These are phyloP conservation scores for Penaeus indicus DNA, from an alignment of 1,140 invertebrate species.

Conservation along the genomic window DNA sequence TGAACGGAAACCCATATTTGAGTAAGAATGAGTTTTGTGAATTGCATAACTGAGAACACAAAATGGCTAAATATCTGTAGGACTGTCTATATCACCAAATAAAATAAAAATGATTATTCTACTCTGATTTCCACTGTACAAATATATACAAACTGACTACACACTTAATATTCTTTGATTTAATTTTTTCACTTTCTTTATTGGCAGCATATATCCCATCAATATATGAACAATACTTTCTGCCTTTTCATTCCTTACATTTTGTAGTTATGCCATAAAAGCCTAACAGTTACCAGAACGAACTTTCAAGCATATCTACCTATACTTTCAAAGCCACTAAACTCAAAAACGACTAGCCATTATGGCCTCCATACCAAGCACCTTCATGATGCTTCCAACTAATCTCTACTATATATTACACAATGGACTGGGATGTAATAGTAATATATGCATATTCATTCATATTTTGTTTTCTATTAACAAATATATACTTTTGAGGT, in stretches of 20 bases:
- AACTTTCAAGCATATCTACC: not conserved
- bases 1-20: not conserved
- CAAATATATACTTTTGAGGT: conserved; percentile 17
- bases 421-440: conserved; percentile 42
- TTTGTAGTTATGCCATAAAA: not conserved
- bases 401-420: conserved; percentile 17
- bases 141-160: conserved; percentile 3
- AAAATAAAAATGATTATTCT: conserved; percentile 3
- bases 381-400: conserved; percentile 46
- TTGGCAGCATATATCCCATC: no score
- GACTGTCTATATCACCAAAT: conserved; percentile 23
- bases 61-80: conserved; percentile 36
- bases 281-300: conserved; percentile 1
- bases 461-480: conserved; percentile 30
- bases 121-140: conserved; percentile 14
- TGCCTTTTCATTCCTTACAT: no score
- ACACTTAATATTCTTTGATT: not conserved
- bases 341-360: conserved; percentile 48
- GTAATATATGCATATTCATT: conserved; percentile 29
- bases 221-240: no score
- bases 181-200: no score
- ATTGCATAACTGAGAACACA: conserved; percentile 44
- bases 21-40: conserved; percentile 34
- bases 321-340: conserved; percentile 11
- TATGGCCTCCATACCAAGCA: conserved; percentile 47